These are phyloP conservation scores for Adelosebastes latens DNA, from an alignment of 2,797 vertebrate genomes.

Conservation along the genomic window DNA sequence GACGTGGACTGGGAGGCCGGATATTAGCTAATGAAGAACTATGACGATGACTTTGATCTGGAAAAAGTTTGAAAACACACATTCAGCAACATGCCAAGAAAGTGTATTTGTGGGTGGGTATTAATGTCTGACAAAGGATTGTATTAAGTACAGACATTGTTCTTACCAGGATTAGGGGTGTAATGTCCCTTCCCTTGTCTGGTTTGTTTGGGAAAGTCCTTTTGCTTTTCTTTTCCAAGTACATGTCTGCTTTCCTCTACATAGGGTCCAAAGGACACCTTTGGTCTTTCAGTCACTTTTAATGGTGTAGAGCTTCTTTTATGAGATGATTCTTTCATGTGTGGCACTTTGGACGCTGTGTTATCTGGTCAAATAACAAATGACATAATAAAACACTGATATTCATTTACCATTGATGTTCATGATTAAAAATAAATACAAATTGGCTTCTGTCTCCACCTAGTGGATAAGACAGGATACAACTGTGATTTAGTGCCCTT, in stretches of 20 bases:
- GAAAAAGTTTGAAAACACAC: conserved; percentile 13
- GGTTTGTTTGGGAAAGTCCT: conserved; percentile 38
- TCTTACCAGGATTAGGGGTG: conserved; percentile 77
- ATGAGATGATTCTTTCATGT: conserved; percentile 38
- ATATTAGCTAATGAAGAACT: conserved; percentile 53
- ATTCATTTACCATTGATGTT: background rate
- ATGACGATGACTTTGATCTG: conserved; percentile 49
- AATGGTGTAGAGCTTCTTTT: conserved; percentile 33
- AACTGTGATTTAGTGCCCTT: too few relatives aligned
- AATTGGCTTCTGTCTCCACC: conserved; percentile 57
- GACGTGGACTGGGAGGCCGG: conserved; percentile 63
- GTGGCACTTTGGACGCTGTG: conserved; percentile 43
- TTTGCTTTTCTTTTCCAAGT: conserved; percentile 46
- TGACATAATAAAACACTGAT: conserved; percentile 1
- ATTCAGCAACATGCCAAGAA: background rate
- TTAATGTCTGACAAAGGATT: background rate
- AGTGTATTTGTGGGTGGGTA: background rate
- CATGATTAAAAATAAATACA: background rate
- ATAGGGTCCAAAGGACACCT: conserved; percentile 72
- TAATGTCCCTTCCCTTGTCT: conserved; percentile 67
- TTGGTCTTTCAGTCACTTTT: conserved; percentile 59
- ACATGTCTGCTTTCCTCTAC: conserved; percentile 51
- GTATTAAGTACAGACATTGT: background rate
- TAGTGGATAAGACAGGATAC: conserved; percentile 48
- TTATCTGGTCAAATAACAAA: conserved; percentile 55